Percentiles rank a stretch among this genome's conserved stretches.
Evolutionary conservation across 2,888 invertebrate genomes (phyloP).

Genomic region (Choristoneura rosaceana): DNA sequence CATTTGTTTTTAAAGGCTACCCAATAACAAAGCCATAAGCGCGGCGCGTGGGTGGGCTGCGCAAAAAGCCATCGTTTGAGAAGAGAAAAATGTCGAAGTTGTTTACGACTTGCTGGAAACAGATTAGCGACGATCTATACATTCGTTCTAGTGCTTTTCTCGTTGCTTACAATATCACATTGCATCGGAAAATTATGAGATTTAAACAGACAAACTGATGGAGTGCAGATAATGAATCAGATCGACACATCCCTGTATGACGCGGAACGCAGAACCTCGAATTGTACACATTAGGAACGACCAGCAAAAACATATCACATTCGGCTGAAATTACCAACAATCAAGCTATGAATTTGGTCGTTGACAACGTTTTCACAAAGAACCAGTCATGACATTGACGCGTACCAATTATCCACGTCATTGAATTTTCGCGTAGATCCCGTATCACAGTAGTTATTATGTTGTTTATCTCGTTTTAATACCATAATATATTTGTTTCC

Average conservation of each 20-base stretch:
- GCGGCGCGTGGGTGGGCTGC: conserved; percentile 21
- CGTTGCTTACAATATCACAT: neutral
- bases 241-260: no score
- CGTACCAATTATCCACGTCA: conserved; percentile 32
- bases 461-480: conserved; percentile 11
- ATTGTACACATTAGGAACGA: no score
- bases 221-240: no score
- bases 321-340: neutral
- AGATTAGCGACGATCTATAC: conserved; percentile 22
- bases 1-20: conserved; percentile 10
- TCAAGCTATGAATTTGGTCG: neutral
- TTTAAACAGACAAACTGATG: no score
- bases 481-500: neutral
- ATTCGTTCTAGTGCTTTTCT: conserved; percentile 3
- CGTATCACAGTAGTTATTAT: conserved; percentile 19
- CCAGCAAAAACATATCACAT: neutral
- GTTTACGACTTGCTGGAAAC: conserved; percentile 27
- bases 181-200: no score
- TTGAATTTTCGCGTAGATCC: conserved; percentile 39
- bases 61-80: conserved; percentile 13
- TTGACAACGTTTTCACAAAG: conserved; percentile 1
- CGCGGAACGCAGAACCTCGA: no score
- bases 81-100: conserved; percentile 21
- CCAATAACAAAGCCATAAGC: conserved; percentile 12
- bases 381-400: conserved; percentile 30